A percentile compares a stretch with the other conserved stretches of the same genome.
phyloP scores from a whole-genome alignment of 2,888 invertebrate genomes.

The Trichopoda pennipes region DNA sequence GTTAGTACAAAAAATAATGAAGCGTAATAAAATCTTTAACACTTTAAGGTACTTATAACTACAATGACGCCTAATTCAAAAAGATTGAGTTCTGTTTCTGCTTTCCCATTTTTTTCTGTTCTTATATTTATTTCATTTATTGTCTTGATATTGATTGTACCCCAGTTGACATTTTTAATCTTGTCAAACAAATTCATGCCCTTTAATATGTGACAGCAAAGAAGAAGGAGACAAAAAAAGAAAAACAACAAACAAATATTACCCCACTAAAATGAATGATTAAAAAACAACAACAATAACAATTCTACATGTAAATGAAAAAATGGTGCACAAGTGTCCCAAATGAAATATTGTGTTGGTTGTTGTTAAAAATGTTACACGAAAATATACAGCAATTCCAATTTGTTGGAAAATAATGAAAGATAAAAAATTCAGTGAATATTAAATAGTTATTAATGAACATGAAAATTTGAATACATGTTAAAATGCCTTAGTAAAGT shows the following conservation, averaged over 20 bases:
- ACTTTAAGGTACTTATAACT: too few relatives aligned
- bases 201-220: slow-evolving; percentile 48
- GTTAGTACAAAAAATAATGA: too few relatives aligned
- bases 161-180: slow-evolving; percentile 64
- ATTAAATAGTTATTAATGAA: too few relatives aligned
- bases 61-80: too few relatives aligned
- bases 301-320: slow-evolving; percentile 13
- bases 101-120: neutral
- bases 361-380: slow-evolving; percentile 18
- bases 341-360: slow-evolving; percentile 37
- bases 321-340: slow-evolving; percentile 26
- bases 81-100: slow-evolving; percentile 6
- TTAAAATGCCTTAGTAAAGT: too few relatives aligned
- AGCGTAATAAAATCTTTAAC: too few relatives aligned
- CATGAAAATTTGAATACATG: too few relatives aligned
- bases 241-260: too few relatives aligned
- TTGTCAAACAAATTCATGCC: slow-evolving; percentile 64
- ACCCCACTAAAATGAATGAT: slow-evolving; percentile 47
- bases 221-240: neutral
- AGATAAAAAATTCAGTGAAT: too few relatives aligned
- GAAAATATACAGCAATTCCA: slow-evolving; percentile 46
- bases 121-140: neutral
- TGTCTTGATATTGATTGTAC: slow-evolving; percentile 40
- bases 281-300: slow-evolving; percentile 18
- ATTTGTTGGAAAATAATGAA: slow-evolving; percentile 32